These are phyloP conservation scores for Perizoma affinitatum DNA, from an alignment of 2,888 invertebrate genomes.

Conservation along the genomic window DNA sequence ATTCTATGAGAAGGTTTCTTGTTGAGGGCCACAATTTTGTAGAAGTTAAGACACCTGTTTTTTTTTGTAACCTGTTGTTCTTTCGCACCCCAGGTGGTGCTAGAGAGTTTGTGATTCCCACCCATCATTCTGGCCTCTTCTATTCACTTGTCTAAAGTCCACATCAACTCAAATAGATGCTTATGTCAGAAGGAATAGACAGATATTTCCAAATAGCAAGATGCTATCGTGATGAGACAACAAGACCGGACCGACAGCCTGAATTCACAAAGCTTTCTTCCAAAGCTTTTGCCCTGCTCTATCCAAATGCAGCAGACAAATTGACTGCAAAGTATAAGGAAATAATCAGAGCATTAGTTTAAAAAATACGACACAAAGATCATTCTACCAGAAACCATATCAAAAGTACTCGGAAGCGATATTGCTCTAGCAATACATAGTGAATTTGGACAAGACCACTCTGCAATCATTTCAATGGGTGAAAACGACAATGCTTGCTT, in stretches of 20 bases:
- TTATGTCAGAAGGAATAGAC: constrained; percentile 98
- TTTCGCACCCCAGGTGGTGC: constrained; percentile 98
- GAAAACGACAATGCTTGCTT: constrained; percentile 63
- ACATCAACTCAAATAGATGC: constrained; percentile 98
- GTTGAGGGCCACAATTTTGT: constrained; percentile 92
- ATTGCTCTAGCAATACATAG: constrained; percentile 46
- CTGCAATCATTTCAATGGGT: constrained; percentile 72
- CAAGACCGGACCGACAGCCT: constrained; percentile 95
- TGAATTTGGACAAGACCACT: constrained; percentile 44
- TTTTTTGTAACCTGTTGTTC: no score
- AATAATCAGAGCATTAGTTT: constrained; percentile 75
- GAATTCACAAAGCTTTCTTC: constrained; percentile 96
- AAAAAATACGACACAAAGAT: constrained; percentile 74
- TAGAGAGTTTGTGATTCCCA: constrained; percentile 98
- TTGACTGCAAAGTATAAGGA: constrained; percentile 83
- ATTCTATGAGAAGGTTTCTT: constrained; percentile 94
- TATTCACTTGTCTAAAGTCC: constrained; percentile 98
- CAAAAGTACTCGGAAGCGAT: constrained; percentile 78
- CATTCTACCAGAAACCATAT: constrained; percentile 61
- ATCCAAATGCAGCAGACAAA: constrained; percentile 80
- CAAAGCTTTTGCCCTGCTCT: constrained; percentile 84
- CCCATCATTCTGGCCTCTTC: constrained; percentile 90
- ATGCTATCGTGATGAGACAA: constrained; percentile 93
- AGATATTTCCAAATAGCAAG: constrained; percentile 87
- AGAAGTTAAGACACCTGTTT: constrained; percentile 99